phyloP scores from a whole-genome alignment of 2,888 invertebrate species.

The Silvanus unidentatus region DNA sequence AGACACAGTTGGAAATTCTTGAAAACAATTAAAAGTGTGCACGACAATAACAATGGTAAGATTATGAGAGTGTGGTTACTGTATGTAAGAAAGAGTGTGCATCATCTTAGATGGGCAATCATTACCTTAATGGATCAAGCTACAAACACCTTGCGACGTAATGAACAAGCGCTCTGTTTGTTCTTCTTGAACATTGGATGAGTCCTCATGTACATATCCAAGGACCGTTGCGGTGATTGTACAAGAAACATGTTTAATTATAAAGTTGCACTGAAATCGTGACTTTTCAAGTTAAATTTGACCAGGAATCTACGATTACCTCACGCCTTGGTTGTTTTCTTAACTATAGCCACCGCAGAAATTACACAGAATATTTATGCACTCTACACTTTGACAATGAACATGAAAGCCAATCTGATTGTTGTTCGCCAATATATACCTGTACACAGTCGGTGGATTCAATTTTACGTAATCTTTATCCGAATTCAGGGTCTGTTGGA shows the following conservation, averaged over 20 bases:
- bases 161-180: slow-evolving; percentile 26
- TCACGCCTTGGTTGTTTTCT: slow-evolving; percentile 33
- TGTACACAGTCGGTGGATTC: slow-evolving; percentile 15
- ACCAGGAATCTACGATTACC: slow-evolving; percentile 27
- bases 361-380: slow-evolving; percentile 9
- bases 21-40: slow-evolving; percentile 34
- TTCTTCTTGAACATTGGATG: slow-evolving; percentile 13
- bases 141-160: slow-evolving; percentile 29
- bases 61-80: slow-evolving; percentile 29
- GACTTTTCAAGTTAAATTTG: slow-evolving; percentile 42
- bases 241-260: slow-evolving; percentile 41
- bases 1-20: slow-evolving; percentile 14
- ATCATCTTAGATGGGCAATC: slow-evolving; percentile 29
- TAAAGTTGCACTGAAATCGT: slow-evolving; percentile 44
- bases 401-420: not conserved
- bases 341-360: slow-evolving; percentile 17
- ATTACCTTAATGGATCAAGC: slow-evolving; percentile 30
- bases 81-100: too few species aligned
- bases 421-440: not conserved
- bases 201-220: slow-evolving; percentile 6
- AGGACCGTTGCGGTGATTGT: slow-evolving; percentile 19
- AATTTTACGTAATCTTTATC: slow-evolving; percentile 17
- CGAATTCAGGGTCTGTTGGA: too few species aligned
- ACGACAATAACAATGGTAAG: slow-evolving; percentile 34
- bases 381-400: not conserved